A percentile compares a stretch with the other conserved stretches of the same genome.
Evolutionary conservation across 2,888 invertebrate species (phyloP).

Genomic region (Pachycephus smyrnensis): DNA sequence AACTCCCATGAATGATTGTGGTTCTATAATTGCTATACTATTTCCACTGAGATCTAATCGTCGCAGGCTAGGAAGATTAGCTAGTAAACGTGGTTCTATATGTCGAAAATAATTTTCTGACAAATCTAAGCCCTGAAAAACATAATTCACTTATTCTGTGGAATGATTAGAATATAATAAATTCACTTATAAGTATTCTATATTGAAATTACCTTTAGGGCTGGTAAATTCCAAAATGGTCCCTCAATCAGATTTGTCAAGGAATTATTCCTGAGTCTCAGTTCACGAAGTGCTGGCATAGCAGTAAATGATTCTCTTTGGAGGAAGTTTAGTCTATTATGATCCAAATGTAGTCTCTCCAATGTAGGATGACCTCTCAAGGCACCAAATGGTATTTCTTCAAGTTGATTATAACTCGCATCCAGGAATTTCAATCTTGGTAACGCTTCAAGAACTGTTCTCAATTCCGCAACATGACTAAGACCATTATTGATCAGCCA

Average conservation of each 20-base stretch:
- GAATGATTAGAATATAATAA: not conserved
- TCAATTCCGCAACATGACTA: constrained; percentile 79
- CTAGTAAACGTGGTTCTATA: constrained; percentile 78
- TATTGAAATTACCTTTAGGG: constrained; percentile 71
- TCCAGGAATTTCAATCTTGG: constrained; percentile 84
- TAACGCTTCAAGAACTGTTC: constrained; percentile 81
- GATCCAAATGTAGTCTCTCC: constrained; percentile 84
- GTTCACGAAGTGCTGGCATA: constrained; percentile 85
- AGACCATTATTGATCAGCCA: constrained; percentile 83
- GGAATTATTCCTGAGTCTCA: constrained; percentile 87
- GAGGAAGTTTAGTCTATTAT: constrained; percentile 80
- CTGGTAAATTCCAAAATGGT: constrained; percentile 88
- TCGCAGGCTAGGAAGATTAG: constrained; percentile 80
- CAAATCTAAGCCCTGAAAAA: constrained; percentile 78
- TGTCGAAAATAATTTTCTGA: constrained; percentile 80
- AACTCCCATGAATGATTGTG: constrained; percentile 79
- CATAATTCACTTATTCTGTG: not conserved
- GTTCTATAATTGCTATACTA: constrained; percentile 77
- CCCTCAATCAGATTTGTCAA: constrained; percentile 78
- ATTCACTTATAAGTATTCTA: not conserved
- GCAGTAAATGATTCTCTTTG: constrained; percentile 85
- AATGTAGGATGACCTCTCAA: constrained; percentile 83
- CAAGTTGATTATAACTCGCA: constrained; percentile 81
- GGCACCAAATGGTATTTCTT: constrained; percentile 82
- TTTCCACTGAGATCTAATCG: constrained; percentile 84